Conservation (phyloP, 2,797 vertebrate genomes). For the Astyanax mexicanus region DNA sequence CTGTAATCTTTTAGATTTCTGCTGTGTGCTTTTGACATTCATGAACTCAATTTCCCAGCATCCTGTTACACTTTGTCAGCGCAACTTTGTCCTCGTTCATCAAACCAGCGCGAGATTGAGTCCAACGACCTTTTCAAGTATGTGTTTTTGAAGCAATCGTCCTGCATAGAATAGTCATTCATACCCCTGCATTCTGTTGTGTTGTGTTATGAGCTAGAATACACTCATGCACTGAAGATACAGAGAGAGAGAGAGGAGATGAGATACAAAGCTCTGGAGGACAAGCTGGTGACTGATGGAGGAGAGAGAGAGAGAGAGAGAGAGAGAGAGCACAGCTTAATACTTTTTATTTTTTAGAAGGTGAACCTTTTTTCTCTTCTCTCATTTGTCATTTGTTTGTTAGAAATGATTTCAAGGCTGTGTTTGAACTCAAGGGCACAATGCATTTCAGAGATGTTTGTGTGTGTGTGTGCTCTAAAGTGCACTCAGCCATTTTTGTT, state of each 20-base stretch:
- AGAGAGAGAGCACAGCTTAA: too few relatives aligned
- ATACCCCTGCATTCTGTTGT: too few relatives aligned
- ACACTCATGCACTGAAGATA: neutral
- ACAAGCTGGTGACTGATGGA: neutral
- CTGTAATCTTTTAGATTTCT: neutral
- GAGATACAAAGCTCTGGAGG: neutral
- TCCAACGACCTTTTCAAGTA: too few relatives aligned
- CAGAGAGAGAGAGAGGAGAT: neutral
- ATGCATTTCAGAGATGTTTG: conserved; percentile 42
- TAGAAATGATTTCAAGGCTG: conserved; percentile 31
- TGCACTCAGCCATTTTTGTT: conserved; percentile 27
- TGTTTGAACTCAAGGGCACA: conserved; percentile 43
- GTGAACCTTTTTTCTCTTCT: conserved; percentile 1
- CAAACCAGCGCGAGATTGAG: too few relatives aligned
- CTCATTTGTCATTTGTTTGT: conserved; percentile 36
- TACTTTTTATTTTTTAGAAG: conserved; percentile 56
- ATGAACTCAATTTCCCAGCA: neutral
- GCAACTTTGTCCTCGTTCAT: neutral
- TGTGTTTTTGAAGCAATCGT: too few relatives aligned
- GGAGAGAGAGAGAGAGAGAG: neutral
- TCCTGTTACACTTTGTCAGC: neutral
- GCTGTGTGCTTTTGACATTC: neutral
- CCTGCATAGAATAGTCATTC: too few relatives aligned
- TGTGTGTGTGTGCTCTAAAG: conserved; percentile 16
- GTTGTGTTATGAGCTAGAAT: neutral